phyloP scores from a whole-genome alignment of 2,888 invertebrate species.

The Hedychridium roseum region DNA sequence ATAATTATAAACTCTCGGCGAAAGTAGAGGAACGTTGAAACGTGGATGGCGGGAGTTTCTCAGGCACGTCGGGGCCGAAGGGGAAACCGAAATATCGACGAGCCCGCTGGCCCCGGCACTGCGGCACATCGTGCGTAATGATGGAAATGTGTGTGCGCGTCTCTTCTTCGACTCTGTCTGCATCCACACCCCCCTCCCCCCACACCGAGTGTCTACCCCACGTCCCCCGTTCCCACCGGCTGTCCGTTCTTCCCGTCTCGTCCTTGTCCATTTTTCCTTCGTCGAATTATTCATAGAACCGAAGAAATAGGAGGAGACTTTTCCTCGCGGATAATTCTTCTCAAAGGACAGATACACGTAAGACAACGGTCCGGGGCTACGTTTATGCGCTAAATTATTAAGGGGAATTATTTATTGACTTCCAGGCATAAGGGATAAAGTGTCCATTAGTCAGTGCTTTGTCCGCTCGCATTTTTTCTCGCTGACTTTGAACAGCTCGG shows the following conservation, averaged over 20 bases:
- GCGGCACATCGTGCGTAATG: conserved; percentile 33
- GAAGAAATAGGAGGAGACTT: too few species aligned
- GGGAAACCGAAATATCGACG: conserved; percentile 53
- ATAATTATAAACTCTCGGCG: too few species aligned
- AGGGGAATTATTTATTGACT: too few species aligned
- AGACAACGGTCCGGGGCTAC: conserved; percentile 13
- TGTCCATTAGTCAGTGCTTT: too few species aligned
- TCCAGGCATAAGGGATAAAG: too few species aligned
- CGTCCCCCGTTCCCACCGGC: conserved; percentile 9
- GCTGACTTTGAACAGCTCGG: too few species aligned
- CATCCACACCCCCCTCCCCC: conserved; percentile 2
- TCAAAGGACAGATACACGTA: conserved; percentile 17
- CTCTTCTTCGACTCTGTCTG: conserved; percentile 4
- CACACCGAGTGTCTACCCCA: conserved; percentile 7
- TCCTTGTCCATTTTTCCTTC: conserved; percentile 19
- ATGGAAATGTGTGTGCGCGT: conserved; percentile 37
- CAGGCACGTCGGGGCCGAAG: conserved; percentile 32
- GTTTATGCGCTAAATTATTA: too few species aligned
- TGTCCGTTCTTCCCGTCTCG: conserved; percentile 14
- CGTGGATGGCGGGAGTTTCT: too few species aligned
- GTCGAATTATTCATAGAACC: too few species aligned
- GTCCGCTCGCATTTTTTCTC: too few species aligned
- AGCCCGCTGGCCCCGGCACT: conserved; percentile 34
- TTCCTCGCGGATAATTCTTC: conserved; percentile 14
- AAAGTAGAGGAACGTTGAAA: too few species aligned